Evolutionary conservation across 2,888 invertebrate species (phyloP).

Genomic region (Lithosia quadra): DNA sequence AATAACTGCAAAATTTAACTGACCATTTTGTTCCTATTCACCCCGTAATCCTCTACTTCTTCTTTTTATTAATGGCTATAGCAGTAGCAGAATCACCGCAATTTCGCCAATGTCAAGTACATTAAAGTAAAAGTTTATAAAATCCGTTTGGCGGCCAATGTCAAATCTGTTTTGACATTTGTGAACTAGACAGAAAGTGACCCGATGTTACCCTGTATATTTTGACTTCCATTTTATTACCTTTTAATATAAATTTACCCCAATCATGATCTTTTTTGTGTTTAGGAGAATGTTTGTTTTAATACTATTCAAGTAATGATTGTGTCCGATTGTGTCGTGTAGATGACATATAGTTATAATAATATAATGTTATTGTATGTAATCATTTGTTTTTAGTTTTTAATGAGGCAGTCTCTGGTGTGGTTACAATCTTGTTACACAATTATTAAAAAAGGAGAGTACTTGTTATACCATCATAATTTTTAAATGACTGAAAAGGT

Average conservation of each 20-base stretch:
- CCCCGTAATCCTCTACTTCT: too few relatives aligned
- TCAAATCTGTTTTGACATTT: too few relatives aligned
- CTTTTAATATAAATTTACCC: neutral
- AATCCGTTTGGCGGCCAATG: too few relatives aligned
- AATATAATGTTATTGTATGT: conserved; percentile 4
- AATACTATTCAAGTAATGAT: conserved; percentile 25
- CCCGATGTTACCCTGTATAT: neutral
- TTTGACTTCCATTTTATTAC: neutral
- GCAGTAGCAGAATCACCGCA: too few relatives aligned
- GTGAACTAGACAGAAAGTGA: too few relatives aligned
- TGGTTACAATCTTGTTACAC: conserved; percentile 14
- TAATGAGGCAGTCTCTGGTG: conserved; percentile 27
- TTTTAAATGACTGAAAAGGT: neutral
- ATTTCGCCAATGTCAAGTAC: too few relatives aligned
- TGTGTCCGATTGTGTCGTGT: conserved; percentile 30
- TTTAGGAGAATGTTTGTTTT: conserved; percentile 23
- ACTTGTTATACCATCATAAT: neutral
- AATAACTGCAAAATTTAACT: too few relatives aligned
- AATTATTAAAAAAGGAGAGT: neutral
- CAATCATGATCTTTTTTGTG: conserved; percentile 29
- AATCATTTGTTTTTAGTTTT: conserved; percentile 46
- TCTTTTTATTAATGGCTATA: too few relatives aligned
- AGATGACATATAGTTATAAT: conserved; percentile 23
- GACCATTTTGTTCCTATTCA: too few relatives aligned
- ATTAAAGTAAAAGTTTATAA: too few relatives aligned